Evolutionary conservation across 1,140 invertebrate genomes (phyloP), one percentile per base, ranked within the genome.

Genomic region (Zophobas morio): DNA sequence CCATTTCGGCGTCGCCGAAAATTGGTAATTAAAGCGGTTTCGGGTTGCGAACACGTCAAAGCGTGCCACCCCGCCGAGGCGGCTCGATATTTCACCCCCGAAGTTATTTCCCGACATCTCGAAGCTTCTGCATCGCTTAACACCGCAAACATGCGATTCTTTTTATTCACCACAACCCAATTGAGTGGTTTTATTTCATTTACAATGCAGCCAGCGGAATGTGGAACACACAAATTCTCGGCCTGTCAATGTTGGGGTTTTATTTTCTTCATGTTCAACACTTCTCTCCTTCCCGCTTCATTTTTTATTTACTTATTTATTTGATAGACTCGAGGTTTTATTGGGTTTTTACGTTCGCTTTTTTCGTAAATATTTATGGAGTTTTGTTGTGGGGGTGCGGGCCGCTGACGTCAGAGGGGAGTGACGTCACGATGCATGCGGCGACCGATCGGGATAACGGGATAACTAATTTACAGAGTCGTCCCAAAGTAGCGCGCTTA

Each of bases 121-220:
- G 0, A 36, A 63, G 57, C 60, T 66, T 66, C 60, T 32, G 20
- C 60, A 66, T 39, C 60, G 60, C 39, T 66, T 66, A 66, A 34
- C 60, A 66, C 60, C 60, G 60, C 60, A 66, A 66, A 66, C 60
- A 42, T 42, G 60, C 60, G 20, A 32, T 66, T 66, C 57, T 63
- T 66, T 66, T 66, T 32, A 66, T 66, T 63, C 37, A 42, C 37
- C 57, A 40, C 57, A 42, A 63, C 57, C 33, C 37, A 42, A 66
- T 66, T 42, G 39, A 40, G 37, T 42, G 60, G 60, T 66, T 66
- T 66, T 66, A 66, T 66, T 66, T 40, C 60, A 66, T 46, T 66
- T 46, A 66, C 34, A 20, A 60, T 60, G 56, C 56, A 60, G n/a
- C 4, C 36, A 6, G 35, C 6, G n/a, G 56, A 2, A 60, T 60